phyloP scores from a whole-genome alignment of 2,797 vertebrate species.

The Melanotaenia trifasciata region DNA sequence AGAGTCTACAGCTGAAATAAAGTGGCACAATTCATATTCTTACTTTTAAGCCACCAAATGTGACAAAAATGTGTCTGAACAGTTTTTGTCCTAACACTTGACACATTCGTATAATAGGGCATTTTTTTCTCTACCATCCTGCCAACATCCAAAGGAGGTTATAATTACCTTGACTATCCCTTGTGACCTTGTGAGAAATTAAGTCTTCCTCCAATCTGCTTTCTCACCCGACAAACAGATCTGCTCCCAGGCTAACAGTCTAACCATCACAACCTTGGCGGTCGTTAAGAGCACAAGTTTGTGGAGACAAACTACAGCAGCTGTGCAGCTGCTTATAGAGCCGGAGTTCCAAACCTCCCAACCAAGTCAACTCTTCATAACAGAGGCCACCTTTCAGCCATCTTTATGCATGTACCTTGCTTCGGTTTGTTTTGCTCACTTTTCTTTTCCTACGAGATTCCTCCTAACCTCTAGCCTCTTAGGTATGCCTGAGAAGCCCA shows the following conservation, averaged over 20 bases:
- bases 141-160: slow-evolving; percentile 54
- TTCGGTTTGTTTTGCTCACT: slow-evolving; percentile 16
- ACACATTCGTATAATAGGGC: slow-evolving; percentile 25
- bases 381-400: slow-evolving; percentile 22
- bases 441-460: slow-evolving; percentile 33
- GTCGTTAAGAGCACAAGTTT: slow-evolving; percentile 30
- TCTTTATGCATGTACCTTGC: slow-evolving; percentile 16
- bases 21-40: background rate
- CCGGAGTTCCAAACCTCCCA: slow-evolving; percentile 28
- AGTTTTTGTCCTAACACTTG: slow-evolving; percentile 15
- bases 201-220: slow-evolving; percentile 72
- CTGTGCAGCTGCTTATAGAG: slow-evolving; percentile 29
- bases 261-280: slow-evolving; percentile 22
- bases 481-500: slow-evolving; percentile 46
- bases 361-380: slow-evolving; percentile 9
- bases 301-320: slow-evolving; percentile 22
- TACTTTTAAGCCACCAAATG: slow-evolving; percentile 5
- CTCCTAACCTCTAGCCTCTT: slow-evolving; percentile 42
- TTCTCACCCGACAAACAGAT: slow-evolving; percentile 41
- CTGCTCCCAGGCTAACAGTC: slow-evolving; percentile 27
- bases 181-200: slow-evolving; percentile 46
- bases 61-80: slow-evolving; percentile 10
- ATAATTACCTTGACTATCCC: slow-evolving; percentile 62
- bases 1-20: slow-evolving; percentile 30
- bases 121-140: slow-evolving; percentile 26